Conservation (phyloP, 2,113 vertebrate species). For the Illadopsis cleaveri region DNA sequence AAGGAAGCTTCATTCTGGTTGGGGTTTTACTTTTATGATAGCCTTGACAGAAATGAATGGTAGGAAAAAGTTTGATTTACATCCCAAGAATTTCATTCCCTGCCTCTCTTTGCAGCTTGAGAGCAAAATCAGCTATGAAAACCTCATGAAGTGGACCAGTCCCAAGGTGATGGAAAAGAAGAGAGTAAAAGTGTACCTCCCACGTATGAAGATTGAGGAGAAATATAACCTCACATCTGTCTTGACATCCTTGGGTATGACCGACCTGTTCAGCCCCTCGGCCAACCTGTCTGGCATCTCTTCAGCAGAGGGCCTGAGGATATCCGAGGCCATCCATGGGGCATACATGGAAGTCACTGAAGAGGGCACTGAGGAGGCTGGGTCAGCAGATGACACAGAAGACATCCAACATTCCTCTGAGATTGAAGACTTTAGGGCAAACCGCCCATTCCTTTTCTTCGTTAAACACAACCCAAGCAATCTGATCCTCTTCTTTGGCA, state of each 20-base stretch:
- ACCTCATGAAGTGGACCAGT: conserved; percentile 62
- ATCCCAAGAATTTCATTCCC: not conserved
- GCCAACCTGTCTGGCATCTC: conserved; percentile 78
- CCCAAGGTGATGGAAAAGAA: conserved; percentile 39
- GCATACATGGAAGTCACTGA: conserved; percentile 69
- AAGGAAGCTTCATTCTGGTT: not conserved
- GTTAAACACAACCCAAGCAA: conserved; percentile 56
- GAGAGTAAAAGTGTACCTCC: conserved; percentile 67
- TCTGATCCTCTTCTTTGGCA: conserved; percentile 68
- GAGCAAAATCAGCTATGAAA: conserved; percentile 47
- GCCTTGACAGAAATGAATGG: not conserved
- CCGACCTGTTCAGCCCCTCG: conserved; percentile 6
- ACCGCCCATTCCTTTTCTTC: conserved; percentile 71
- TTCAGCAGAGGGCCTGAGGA: conserved; percentile 20
- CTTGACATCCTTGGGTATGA: conserved; percentile 62
- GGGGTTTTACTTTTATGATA: not conserved
- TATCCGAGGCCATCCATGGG: conserved; percentile 64
- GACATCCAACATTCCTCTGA: not conserved
- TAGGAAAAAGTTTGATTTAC: not conserved
- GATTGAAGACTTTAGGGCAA: conserved; percentile 29
- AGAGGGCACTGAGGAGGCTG: conserved; percentile 42
- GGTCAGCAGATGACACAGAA: not conserved
- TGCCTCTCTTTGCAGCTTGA: conserved; percentile 63
- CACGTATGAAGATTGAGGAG: conserved; percentile 69
- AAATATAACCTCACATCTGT: conserved; percentile 44